Percentiles rank a stretch among this genome's conserved stretches.
phyloP scores from a whole-genome alignment of 2,888 invertebrate species.

The Silvanus unidentatus region DNA sequence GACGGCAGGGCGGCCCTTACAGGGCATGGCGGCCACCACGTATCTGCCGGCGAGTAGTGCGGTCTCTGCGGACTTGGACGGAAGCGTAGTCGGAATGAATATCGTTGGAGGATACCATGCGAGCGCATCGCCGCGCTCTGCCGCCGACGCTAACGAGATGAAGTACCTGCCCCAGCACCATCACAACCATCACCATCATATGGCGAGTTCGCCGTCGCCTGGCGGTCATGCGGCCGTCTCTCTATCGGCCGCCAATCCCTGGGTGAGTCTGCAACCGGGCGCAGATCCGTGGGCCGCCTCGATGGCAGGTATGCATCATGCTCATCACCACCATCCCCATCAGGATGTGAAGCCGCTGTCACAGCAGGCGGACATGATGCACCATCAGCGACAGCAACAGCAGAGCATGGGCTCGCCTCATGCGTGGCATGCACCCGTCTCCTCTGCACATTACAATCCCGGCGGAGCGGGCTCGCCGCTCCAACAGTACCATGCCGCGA shows the following conservation, averaged over 20 bases:
- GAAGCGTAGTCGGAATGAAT: constrained; percentile 66
- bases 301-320: constrained; percentile 63
- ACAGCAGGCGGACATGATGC: constrained; percentile 54
- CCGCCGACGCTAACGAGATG: constrained; percentile 86
- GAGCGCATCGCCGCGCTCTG: constrained; percentile 78
- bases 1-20: constrained; percentile 53
- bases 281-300: constrained; percentile 74
- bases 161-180: constrained; percentile 88
- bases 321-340: constrained; percentile 70
- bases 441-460: constrained; percentile 77
- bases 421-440: constrained; percentile 87
- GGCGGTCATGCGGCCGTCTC: constrained; percentile 54
- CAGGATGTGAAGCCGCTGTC: constrained; percentile 77
- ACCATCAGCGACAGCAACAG: constrained; percentile 48
- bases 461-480: constrained; percentile 69
- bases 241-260: constrained; percentile 59
- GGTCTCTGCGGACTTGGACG: constrained; percentile 65
- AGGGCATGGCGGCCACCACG: constrained; percentile 92
- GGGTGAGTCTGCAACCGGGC: constrained; percentile 72
- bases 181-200: constrained; percentile 69
- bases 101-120: constrained; percentile 73
- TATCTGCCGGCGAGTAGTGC: constrained; percentile 77
- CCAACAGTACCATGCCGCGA: constrained; percentile 66
- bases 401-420: constrained; percentile 64
- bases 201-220: constrained; percentile 63